These are phyloP conservation scores for Heliothis subflexa DNA, from an alignment of 1,140 invertebrate species.

Conservation along the genomic window DNA sequence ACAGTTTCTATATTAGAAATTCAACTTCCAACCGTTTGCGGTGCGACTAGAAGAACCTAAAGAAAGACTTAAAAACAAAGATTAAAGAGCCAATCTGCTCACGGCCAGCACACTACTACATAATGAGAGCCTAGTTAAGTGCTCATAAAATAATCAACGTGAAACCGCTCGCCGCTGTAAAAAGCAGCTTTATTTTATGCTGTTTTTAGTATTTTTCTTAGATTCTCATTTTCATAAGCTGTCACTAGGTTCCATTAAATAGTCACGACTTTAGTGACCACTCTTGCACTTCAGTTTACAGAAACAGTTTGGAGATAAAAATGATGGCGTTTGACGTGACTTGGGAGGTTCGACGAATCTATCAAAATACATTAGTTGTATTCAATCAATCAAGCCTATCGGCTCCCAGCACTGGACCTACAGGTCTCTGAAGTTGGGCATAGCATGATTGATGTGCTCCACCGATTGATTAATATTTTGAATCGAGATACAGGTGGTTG, in stretches of 20 bases:
- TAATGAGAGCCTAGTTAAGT: slow-evolving; percentile 29
- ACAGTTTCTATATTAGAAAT: too few relatives aligned
- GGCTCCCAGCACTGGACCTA: background rate
- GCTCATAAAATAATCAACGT: slow-evolving; percentile 28
- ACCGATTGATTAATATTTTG: slow-evolving; percentile 9
- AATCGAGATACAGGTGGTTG: slow-evolving; percentile 5
- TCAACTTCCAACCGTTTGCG: too few relatives aligned
- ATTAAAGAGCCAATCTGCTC: slow-evolving; percentile 23
- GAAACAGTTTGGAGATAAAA: too few relatives aligned
- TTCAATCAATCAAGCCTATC: slow-evolving; percentile 15
- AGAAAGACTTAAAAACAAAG: slow-evolving; percentile 22
- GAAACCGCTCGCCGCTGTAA: slow-evolving; percentile 25
- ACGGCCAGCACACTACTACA: slow-evolving; percentile 12
- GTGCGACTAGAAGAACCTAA: background rate
- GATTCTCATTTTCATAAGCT: slow-evolving; percentile 17
- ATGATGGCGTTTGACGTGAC: too few relatives aligned
- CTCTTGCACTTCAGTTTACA: background rate
- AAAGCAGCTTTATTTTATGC: slow-evolving; percentile 19
- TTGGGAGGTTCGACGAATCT: background rate
- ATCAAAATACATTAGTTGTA: background rate
- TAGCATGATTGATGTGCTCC: background rate
- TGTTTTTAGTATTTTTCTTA: background rate
- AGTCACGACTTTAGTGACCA: background rate
- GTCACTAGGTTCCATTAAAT: background rate
- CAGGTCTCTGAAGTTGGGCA: background rate